phyloP scores from a whole-genome alignment of 2,797 vertebrate species.

The Phalloptychus januarius region DNA sequence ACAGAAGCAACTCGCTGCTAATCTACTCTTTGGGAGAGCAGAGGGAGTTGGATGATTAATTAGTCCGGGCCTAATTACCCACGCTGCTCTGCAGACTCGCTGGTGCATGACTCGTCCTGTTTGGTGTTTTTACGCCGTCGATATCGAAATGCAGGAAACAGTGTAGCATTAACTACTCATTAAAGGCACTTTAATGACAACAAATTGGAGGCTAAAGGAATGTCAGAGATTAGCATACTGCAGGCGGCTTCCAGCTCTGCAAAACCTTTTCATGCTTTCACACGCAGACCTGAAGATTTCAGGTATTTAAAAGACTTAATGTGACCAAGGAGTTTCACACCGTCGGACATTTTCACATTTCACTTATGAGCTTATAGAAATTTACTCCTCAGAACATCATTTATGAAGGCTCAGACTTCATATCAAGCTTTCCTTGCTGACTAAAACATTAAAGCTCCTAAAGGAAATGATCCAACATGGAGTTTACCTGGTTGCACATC shows the following conservation, averaged over 20 bases:
- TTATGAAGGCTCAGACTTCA: neutral
- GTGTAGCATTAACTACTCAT: slow-evolving; percentile 36
- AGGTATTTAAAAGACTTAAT: neutral
- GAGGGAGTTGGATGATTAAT: slow-evolving; percentile 48
- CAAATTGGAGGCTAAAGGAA: slow-evolving; percentile 21
- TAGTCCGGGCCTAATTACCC: slow-evolving; percentile 57
- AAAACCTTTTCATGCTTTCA: neutral
- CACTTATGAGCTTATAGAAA: neutral
- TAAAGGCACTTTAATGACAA: slow-evolving; percentile 40
- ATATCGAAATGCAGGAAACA: slow-evolving; percentile 27
- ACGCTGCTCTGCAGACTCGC: slow-evolving; percentile 49
- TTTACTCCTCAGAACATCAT: neutral
- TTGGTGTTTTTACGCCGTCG: slow-evolving; percentile 27
- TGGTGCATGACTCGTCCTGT: slow-evolving; percentile 26
- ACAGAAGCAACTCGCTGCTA: slow-evolving; percentile 30
- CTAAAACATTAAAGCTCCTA: neutral
- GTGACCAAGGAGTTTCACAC: neutral
- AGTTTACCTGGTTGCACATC: neutral
- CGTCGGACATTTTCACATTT: neutral
- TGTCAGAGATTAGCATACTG: neutral
- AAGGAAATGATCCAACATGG: neutral
- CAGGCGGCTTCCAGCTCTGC: neutral
- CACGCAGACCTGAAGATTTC: neutral
- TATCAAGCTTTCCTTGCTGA: neutral
- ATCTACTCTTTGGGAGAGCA: slow-evolving; percentile 27